Conservation (phyloP, 2,113 vertebrate species). For the Cryptomyrus ogoouensis region DNA sequence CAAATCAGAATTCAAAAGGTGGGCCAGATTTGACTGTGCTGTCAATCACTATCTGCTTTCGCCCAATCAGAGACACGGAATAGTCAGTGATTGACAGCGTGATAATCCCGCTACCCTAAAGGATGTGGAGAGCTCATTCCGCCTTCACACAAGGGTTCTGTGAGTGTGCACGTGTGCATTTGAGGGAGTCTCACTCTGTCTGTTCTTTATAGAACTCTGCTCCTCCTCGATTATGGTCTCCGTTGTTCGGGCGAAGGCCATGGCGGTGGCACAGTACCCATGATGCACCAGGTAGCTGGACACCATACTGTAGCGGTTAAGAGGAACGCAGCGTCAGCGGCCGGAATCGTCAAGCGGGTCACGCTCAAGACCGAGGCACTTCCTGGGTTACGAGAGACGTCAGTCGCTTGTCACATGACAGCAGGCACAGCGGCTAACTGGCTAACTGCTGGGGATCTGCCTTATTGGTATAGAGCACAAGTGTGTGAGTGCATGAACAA, state of each 20-base stretch:
- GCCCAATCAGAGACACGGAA: not conserved
- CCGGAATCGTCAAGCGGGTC: not conserved
- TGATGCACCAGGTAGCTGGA: constrained; percentile 97
- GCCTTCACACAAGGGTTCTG: not conserved
- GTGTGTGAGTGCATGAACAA: not conserved
- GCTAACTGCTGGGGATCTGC: not conserved
- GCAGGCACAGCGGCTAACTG: not conserved
- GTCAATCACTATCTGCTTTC: not conserved
- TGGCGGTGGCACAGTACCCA: constrained; percentile 95
- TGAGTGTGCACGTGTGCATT: not conserved
- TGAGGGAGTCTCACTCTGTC: constrained; percentile 79
- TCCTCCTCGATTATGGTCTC: constrained; percentile 95
- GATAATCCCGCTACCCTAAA: not conserved
- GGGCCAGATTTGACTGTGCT: not conserved
- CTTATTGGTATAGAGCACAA: not conserved
- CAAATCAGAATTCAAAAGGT: not conserved
- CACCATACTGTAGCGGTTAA: constrained; percentile 76
- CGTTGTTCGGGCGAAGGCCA: constrained; percentile 89
- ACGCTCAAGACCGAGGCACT: not conserved
- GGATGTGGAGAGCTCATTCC: not conserved
- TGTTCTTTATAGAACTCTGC: constrained; percentile 94
- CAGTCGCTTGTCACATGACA: not conserved
- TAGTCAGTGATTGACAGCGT: not conserved
- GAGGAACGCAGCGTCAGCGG: not conserved
- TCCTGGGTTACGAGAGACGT: constrained; percentile 15